A percentile compares a stretch with the other conserved stretches of the same genome.
Evolutionary conservation across 2,888 invertebrate species (phyloP).

Genomic region (Sinotaia quadrata): DNA sequence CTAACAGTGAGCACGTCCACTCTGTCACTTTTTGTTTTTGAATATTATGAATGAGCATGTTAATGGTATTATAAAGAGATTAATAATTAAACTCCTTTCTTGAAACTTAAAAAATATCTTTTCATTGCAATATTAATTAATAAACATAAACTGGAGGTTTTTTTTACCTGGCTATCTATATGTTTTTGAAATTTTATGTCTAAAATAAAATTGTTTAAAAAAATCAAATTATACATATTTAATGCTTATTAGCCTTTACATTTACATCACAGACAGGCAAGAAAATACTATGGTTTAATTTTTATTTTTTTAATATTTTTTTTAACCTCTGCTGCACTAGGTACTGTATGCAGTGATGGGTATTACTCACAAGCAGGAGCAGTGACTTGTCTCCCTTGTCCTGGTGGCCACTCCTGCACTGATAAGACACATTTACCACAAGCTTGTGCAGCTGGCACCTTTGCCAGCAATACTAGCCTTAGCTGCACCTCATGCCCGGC

Average conservation of each 20-base stretch:
- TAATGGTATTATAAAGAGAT: neutral
- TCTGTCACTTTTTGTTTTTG: neutral
- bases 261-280: no score
- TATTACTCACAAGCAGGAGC: conserved; percentile 58
- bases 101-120: no score
- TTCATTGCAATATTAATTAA: no score
- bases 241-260: no score
- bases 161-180: no score
- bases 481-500: conserved; percentile 56
- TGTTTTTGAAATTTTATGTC: no score
- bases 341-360: conserved; percentile 49
- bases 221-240: no score
- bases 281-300: no score
- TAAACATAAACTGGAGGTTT: no score
- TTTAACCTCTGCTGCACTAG: no score
- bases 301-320: no score
- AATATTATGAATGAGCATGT: neutral
- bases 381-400: conserved; percentile 60
- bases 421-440: conserved; percentile 36
- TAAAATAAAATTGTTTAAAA: no score
- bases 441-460: conserved; percentile 50
- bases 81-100: neutral
- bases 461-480: conserved; percentile 43
- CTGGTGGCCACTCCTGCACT: conserved; percentile 59
- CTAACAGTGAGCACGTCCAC: conserved; percentile 45